Base-by-base conservation (phyloP, 2,888 invertebrate genomes). In the Psylliodes chrysocephalus region DNA sequence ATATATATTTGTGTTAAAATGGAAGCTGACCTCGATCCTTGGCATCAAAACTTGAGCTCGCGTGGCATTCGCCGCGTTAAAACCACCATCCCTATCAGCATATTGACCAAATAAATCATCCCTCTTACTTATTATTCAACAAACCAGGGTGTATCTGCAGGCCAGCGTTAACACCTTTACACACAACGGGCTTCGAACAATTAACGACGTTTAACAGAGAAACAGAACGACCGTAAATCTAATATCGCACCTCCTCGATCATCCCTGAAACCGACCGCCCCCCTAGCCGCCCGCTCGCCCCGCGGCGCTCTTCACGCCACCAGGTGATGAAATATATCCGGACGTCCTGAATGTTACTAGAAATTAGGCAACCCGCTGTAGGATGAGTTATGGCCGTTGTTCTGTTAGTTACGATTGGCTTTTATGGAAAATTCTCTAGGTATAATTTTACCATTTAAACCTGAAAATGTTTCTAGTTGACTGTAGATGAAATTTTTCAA, bases 281-380 rank as follows among this genome's bases (percentile, higher is more conserved):
- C 14, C 12, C 35, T 33, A 8, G 35, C 14, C 2, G 5, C 5
- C 18, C 15, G 10, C 7, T 10, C n/a, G 6, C 22, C 46, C 60
- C 17, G 28, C 40, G n/a, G 14, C 25, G n/a, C 47, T 17, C 18
- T 55, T 47, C 47, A 22, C 46, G 46, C 52, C 2, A 38, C 30
- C 54, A 61, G 60, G 66, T 63, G 63, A 60, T 66, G 66, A 66
- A 63, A 63, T 63, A 66, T 60, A 57, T 42, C 60, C 66, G 63
- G 57, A 66, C 63, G 60, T 63, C 66, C 66, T 63, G 54, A 53
- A 49, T 35, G 61, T 67, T 70, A 74, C 73, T 73, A 73, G 72
- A 75, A 76, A 76, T 75, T 76, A 74, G 73, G 71, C 66, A 72
- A 71, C 68, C 71, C 70, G 70, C 66, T 69, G 62, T 66, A 33